Base-by-base conservation (phyloP, 2,888 invertebrate genomes). In the Pimpla rufipes region DNA sequence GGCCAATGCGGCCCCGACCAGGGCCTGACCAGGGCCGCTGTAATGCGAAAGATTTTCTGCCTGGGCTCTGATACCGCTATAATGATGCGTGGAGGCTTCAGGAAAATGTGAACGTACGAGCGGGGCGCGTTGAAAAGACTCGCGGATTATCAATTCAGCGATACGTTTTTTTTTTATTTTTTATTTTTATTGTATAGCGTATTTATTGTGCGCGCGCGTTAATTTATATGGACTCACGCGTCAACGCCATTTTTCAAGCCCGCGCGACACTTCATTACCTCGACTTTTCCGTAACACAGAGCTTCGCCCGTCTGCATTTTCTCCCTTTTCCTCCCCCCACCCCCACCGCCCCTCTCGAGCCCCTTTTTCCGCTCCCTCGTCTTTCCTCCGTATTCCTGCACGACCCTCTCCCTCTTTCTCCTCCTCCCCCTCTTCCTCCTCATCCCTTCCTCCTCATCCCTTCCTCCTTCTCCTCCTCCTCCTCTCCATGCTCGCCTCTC, bases 171-270 rank as follows among this genome's bases (percentile, higher is more conserved):
- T n/a, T n/a, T n/a, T n/a, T n/a, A n/a, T n/a, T n/a, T n/a, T n/a
- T n/a, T n/a, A 29, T 10, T 59, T 37, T 37, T 37, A 59, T 59
- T 59, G 8, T 59, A n/a, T 23, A 10, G 11, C 13, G 40, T 23
- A 45, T 45, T 21, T 45, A 66, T n/a, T 37, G 37, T 16, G 42
- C 21, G 13, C n/a, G 66, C 21, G 13, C n/a, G 66, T 66, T 35
- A 23, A 45, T 21, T 42, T 59, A 71, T 42, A 71, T 16, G 18
- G 66, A 59, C 7, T 23, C 74, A 75, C 80, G 75, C 70, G 77
- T 81, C 55, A 52, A 71, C 77, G 81, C 77, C 59, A 81, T 81
- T 81, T 81, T 77, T 81, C 77, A 77, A 73, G 23, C 57, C 66
- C 11, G 77, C 11, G 77, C 67, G 77, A 78, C 71, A 77, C 81